Evolutionary conservation across 53 echinoderm and acorn worm species (phyloP).

Genomic region (Hippasteria phrygiana): DNA sequence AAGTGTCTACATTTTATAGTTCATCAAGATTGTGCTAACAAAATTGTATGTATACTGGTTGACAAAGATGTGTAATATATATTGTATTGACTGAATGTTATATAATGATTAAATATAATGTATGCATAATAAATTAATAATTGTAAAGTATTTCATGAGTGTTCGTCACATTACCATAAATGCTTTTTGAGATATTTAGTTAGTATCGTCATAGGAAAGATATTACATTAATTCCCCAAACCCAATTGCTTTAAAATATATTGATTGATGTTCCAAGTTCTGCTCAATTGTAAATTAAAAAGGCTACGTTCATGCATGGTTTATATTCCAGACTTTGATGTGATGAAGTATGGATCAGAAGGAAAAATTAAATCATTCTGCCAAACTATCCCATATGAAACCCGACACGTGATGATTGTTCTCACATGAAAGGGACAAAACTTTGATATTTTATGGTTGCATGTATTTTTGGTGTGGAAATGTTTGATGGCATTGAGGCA

Average conservation of each 20-base stretch:
- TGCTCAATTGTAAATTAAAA: slow-evolving; percentile 18
- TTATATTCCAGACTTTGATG: no score
- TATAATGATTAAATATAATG: slow-evolving; percentile 30
- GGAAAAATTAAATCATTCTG: no score
- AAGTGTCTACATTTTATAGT: background rate
- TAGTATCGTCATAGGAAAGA: background rate
- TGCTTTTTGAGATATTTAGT: background rate
- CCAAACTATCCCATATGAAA: no score
- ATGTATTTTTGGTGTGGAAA: no score
- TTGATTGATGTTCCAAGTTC: slow-evolving; percentile 5
- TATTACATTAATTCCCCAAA: background rate
- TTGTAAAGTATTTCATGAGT: slow-evolving; percentile 33
- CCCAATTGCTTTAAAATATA: background rate
- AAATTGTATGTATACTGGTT: slow-evolving; percentile 32
- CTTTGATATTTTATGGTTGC: no score
- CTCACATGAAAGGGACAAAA: no score
- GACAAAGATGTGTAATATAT: slow-evolving; percentile 39
- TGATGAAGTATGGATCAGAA: no score
- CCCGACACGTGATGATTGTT: no score
- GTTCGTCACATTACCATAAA: background rate
- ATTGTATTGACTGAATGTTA: slow-evolving; percentile 51
- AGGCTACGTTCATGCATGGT: background rate
- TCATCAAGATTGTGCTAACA: background rate
- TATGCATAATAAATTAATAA: slow-evolving; percentile 23
- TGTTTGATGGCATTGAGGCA: no score